Percentiles rank a stretch among this genome's conserved stretches.
phyloP scores from a whole-genome alignment of 2,888 invertebrate species.

The Sceliomorpha sp. region DNA sequence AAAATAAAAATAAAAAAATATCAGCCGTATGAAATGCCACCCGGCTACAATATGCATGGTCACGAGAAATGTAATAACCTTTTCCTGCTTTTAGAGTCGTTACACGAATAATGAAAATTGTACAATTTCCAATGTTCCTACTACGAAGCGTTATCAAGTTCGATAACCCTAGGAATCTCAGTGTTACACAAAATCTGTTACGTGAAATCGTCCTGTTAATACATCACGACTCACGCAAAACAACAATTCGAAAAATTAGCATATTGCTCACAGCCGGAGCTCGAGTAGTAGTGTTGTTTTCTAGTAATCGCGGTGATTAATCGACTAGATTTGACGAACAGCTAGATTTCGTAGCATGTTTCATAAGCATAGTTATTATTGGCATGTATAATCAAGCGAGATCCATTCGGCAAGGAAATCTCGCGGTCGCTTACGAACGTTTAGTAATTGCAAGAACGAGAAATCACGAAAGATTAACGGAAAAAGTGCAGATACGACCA shows the following conservation, averaged over 20 bases:
- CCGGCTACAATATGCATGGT: too few relatives aligned
- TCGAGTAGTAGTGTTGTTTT: constrained; percentile 41
- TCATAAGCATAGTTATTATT: constrained; percentile 35
- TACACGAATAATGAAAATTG: too few relatives aligned
- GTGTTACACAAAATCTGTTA: constrained; percentile 20
- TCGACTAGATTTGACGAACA: constrained; percentile 43
- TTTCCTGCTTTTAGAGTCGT: too few relatives aligned
- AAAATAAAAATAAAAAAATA: too few relatives aligned
- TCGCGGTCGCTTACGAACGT: constrained; percentile 35
- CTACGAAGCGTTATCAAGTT: constrained; percentile 23
- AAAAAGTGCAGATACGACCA: too few relatives aligned
- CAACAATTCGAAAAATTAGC: constrained; percentile 42
- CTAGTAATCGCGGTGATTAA: constrained; percentile 50
- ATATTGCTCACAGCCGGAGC: constrained; percentile 38
- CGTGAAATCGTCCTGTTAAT: constrained; percentile 38
- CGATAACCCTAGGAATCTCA: constrained; percentile 33
- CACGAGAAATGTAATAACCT: too few relatives aligned
- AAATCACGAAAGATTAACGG: background rate
- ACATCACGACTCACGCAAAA: constrained; percentile 42
- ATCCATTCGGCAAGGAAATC: constrained; percentile 13
- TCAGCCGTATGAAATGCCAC: too few relatives aligned
- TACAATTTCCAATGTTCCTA: too few relatives aligned
- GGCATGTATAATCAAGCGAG: constrained; percentile 42
- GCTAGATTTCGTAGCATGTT: constrained; percentile 43
- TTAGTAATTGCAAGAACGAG: constrained; percentile 12